These are phyloP conservation scores for Drosophila sucinea DNA, from an alignment of 1,140 invertebrate genomes.

Conservation along the genomic window DNA sequence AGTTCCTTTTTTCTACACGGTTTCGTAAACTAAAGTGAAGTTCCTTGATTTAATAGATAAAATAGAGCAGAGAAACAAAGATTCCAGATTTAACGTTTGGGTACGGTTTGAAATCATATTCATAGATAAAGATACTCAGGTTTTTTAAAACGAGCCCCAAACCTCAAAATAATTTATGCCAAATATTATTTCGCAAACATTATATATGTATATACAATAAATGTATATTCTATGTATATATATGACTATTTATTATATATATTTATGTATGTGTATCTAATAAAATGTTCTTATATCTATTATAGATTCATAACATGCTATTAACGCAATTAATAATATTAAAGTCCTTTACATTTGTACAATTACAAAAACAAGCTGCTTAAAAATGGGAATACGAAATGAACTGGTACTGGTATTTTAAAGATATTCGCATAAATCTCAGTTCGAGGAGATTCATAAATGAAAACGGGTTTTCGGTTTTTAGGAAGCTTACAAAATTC, in stretches of 20 bases:
- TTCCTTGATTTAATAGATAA: too few species aligned
- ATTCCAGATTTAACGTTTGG: too few species aligned
- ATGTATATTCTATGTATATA: too few species aligned
- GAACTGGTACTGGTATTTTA: constrained; percentile 29
- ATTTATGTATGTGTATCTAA: constrained; percentile 4
- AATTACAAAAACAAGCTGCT: constrained; percentile 27
- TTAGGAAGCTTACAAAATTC: constrained; percentile 64
- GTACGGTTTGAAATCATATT: too few species aligned
- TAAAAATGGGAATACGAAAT: constrained; percentile 13
- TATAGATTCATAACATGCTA: constrained; percentile 24
- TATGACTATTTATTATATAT: neutral
- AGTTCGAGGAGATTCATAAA: constrained; percentile 38
- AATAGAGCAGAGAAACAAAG: too few species aligned
- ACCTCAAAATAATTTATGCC: neutral
- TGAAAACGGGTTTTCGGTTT: constrained; percentile 28
- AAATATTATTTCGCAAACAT: neutral
- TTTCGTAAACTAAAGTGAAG: too few species aligned
- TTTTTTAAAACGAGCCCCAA: neutral
- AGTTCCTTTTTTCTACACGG: too few species aligned
- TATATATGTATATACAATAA: neutral
- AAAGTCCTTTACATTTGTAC: constrained; percentile 70
- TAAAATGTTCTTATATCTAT: constrained; percentile 16
- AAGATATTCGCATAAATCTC: constrained; percentile 17
- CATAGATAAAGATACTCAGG: too few species aligned
- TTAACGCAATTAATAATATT: constrained; percentile 43